Conservation (phyloP, 2,113 vertebrate genomes). For the Ceyx cyanopectus region DNA sequence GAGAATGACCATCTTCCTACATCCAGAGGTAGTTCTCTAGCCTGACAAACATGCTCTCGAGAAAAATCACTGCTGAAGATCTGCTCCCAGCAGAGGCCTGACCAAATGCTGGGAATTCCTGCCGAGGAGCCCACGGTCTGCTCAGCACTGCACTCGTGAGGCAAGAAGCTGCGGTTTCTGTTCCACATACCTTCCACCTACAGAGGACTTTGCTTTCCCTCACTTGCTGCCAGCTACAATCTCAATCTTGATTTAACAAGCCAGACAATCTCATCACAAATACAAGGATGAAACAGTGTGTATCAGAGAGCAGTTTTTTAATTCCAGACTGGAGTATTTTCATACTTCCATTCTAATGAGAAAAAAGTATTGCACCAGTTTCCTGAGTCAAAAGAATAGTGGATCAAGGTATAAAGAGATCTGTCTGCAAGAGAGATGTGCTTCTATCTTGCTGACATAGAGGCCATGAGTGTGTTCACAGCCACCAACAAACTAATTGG, state of each 20-base stretch:
- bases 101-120: not conserved
- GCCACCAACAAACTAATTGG: constrained; percentile 72
- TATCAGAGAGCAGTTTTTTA: not conserved
- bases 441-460: constrained; percentile 59
- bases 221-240: not conserved
- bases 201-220: not conserved
- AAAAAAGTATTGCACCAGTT: not conserved
- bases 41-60: not conserved
- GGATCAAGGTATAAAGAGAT: constrained; percentile 6
- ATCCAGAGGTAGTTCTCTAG: not conserved
- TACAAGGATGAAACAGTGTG: not conserved
- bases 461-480: constrained; percentile 17
- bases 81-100: not conserved
- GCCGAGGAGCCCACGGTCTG: not conserved
- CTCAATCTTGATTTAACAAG: not conserved
- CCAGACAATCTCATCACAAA: not conserved
- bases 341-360: not conserved
- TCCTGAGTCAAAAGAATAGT: not conserved
- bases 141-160: constrained; percentile 44
- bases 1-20: not conserved
- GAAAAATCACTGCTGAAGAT: not conserved
- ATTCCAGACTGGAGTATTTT: not conserved
- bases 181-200: not conserved
- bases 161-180: not conserved
- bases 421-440: not conserved